Evolutionary conservation across 2,888 invertebrate species (phyloP).

Genomic region (Eledona agricola): DNA sequence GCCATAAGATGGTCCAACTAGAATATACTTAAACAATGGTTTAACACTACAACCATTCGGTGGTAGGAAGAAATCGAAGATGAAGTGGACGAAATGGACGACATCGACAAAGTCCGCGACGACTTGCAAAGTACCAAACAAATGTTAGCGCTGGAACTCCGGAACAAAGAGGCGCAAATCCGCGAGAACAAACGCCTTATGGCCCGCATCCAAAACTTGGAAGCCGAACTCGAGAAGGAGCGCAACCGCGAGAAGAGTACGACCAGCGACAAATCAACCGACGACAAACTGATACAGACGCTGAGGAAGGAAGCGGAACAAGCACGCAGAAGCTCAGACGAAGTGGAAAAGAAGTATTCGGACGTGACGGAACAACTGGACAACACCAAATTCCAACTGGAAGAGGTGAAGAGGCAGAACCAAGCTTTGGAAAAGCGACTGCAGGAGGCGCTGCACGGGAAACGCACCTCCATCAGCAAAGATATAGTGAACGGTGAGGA

Average conservation of each 20-base stretch:
- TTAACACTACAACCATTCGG: no score
- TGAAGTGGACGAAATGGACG: slow-evolving; percentile 87
- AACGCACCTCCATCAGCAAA: slow-evolving; percentile 37
- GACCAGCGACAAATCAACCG: slow-evolving; percentile 47
- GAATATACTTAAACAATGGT: no score
- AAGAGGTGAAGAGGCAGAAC: slow-evolving; percentile 82
- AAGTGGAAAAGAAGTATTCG: slow-evolving; percentile 81
- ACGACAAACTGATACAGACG: slow-evolving; percentile 68
- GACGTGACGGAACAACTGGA: slow-evolving; percentile 80
- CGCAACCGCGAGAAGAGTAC: slow-evolving; percentile 53
- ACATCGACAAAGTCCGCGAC: slow-evolving; percentile 89
- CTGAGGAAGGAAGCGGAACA: slow-evolving; percentile 80
- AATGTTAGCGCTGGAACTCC: slow-evolving; percentile 84
- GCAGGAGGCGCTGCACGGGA: slow-evolving; percentile 68
- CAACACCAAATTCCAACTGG: slow-evolving; percentile 76
- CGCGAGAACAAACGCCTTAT: slow-evolving; percentile 85
- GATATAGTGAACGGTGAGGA: slow-evolving; percentile 65
- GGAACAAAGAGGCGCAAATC: slow-evolving; percentile 81
- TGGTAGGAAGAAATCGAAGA: slow-evolving; percentile 57
- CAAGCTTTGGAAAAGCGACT: slow-evolving; percentile 80
- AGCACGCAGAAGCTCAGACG: slow-evolving; percentile 80
- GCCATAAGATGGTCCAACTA: no score
- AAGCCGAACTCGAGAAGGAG: slow-evolving; percentile 82
- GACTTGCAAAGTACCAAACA: slow-evolving; percentile 93
- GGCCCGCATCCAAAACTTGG: slow-evolving; percentile 80